Evolutionary conservation across 2,888 invertebrate genomes (phyloP).

Genomic region (Enoplolaimus lenunculus): DNA sequence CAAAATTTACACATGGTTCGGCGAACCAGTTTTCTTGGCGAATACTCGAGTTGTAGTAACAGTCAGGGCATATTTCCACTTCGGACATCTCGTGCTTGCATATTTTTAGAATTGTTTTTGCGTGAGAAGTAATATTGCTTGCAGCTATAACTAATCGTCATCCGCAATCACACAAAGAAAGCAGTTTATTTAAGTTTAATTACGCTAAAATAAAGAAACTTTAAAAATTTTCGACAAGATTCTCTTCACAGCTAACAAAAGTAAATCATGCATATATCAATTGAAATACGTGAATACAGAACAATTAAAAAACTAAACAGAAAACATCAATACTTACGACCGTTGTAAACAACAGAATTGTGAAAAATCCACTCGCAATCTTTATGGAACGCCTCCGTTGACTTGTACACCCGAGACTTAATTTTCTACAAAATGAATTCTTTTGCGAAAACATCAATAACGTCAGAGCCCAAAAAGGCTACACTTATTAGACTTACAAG

Average conservation of each 20-base stretch:
- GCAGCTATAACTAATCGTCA: constrained; percentile 5
- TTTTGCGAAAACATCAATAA: no score
- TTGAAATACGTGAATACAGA: no score
- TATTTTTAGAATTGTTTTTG: constrained; percentile 63
- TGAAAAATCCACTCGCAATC: constrained; percentile 87
- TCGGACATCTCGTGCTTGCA: constrained; percentile 76
- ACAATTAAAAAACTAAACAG: no score
- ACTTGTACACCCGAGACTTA: constrained; percentile 60
- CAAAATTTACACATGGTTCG: constrained; percentile 61
- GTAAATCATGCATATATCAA: no score
- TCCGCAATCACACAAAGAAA: no score
- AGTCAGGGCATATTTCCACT: constrained; percentile 81
- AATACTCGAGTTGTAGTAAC: constrained; percentile 70
- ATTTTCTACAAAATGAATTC: no score
- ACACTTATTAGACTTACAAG: no score
- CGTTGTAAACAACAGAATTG: constrained; percentile 76
- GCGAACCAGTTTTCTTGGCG: constrained; percentile 71
- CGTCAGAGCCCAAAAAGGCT: no score
- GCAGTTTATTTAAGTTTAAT: no score
- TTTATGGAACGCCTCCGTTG: constrained; percentile 71
- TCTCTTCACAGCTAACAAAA: no score
- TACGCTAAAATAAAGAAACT: no score
- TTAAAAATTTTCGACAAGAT: no score
- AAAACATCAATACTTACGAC: constrained; percentile 47
- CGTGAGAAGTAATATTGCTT: constrained; percentile 41